Base-by-base conservation (phyloP, 2,888 invertebrate species). In the Callyntrura sp. region DNA sequence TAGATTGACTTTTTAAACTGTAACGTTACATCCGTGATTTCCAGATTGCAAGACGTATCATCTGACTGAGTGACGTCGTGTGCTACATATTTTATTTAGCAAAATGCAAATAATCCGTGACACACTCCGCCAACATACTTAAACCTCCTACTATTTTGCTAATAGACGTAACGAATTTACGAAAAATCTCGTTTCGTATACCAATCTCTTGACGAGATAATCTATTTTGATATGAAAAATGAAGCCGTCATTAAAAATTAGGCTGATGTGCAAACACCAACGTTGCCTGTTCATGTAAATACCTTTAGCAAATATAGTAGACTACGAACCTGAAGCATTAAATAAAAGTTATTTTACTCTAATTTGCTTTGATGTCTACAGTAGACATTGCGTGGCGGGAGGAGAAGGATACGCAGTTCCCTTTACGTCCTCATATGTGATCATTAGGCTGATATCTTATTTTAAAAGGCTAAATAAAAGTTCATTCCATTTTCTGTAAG, bases 391-490 rank as follows among this genome's bases (percentile, higher is more conserved):
- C 48, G 48, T 14, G 25, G 11, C 14, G 20, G 12, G 9, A 48
- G 60, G 65, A 73, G 51, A 25, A 78, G 35, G 62, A 88, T 87
- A 82, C 83, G 83, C 88, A 82, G 68, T 82, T 83, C 82, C 88
- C 83, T 48, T 82, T 11, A 68, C 43, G 45, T 55, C 57, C 70
- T 8, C 28, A 79, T 35, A n/a, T n/a, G 14, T 35, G 70, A 81
- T 88, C 82, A 82, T 87, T 88, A 83, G 51, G 17, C 51, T 60
- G 35, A 25, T 57, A 57, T 28, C n/a, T 28, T 57, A 51, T 35
- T 79, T 70, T 60, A 79, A 73, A 88, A 83, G 76, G 88, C 68
- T 76, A 62, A n/a, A n/a, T n/a, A n/a, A 83, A 88, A 83, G 88
- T 82, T 88, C 88, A 82, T 70, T 17, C n/a, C 14, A 28, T 85